A percentile compares a stretch with the other conserved stretches of the same genome.
Evolutionary conservation across 2,888 invertebrate species (phyloP).

Genomic region (Hanleya hanleyi): DNA sequence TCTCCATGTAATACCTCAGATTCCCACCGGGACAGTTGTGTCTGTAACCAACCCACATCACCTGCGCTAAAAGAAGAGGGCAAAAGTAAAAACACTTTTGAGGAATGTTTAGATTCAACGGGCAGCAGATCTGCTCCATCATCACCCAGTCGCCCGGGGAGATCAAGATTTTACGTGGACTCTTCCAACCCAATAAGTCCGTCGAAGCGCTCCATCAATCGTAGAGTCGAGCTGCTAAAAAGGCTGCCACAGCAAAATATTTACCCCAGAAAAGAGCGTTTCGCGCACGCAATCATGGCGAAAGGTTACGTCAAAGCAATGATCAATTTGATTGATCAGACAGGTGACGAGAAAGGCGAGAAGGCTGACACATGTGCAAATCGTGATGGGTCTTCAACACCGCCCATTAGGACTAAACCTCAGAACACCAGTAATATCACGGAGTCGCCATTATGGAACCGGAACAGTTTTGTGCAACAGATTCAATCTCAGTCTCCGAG

Average conservation of each 20-base stretch:
- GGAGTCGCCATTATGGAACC: neutral
- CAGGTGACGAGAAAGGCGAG: neutral
- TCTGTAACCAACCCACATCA: neutral
- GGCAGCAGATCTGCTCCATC: neutral
- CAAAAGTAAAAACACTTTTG: neutral
- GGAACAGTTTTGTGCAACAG: neutral
- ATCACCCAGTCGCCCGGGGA: neutral
- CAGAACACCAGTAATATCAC: neutral
- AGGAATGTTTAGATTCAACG: neutral
- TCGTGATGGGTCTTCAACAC: neutral
- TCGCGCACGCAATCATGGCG: slow-evolving; percentile 47
- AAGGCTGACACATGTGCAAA: neutral
- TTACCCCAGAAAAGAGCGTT: slow-evolving; percentile 39
- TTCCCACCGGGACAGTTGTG: neutral
- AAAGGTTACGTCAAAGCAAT: slow-evolving; percentile 50
- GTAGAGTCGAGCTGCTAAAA: neutral
- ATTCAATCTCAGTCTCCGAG: neutral
- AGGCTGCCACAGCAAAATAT: neutral
- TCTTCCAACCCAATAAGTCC: neutral
- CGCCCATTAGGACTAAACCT: neutral
- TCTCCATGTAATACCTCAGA: neutral
- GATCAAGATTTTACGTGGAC: neutral
- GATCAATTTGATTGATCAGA: neutral
- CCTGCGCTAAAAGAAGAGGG: neutral
- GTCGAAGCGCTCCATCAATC: neutral